Evolutionary conservation across 2,888 invertebrate genomes (phyloP).

Genomic region (Clivina fossor): DNA sequence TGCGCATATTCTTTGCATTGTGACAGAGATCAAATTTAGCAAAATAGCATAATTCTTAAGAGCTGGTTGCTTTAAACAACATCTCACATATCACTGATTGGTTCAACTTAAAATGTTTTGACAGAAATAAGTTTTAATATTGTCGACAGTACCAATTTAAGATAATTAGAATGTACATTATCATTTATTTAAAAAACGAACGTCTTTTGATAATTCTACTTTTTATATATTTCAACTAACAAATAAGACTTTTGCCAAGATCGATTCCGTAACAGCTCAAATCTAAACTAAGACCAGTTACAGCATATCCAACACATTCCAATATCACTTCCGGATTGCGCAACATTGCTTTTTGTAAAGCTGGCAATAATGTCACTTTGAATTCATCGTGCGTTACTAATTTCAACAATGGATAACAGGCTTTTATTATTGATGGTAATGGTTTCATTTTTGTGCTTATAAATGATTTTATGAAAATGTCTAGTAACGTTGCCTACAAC

Average conservation of each 20-base stretch:
- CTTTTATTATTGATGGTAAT: conserved; percentile 65
- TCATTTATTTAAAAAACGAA: too few species aligned
- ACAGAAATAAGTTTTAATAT: too few species aligned
- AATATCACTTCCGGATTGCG: conserved; percentile 91
- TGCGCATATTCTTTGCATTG: too few species aligned
- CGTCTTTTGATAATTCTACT: too few species aligned
- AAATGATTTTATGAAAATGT: conserved; percentile 74
- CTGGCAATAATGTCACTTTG: conserved; percentile 73
- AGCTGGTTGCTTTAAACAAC: too few species aligned
- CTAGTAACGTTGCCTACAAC: conserved; percentile 64
- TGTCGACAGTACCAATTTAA: too few species aligned
- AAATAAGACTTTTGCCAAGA: conserved; percentile 79
- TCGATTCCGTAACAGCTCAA: conserved; percentile 76
- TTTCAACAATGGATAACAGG: conserved; percentile 67
- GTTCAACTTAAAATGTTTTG: too few species aligned
- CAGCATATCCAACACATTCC: conserved; percentile 75
- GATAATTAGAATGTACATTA: too few species aligned
- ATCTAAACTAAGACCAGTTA: conserved; percentile 71
- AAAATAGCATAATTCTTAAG: too few species aligned
- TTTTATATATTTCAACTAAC: conserved; percentile 53
- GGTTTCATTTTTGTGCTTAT: conserved; percentile 78
- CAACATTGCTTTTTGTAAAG: conserved; percentile 87
- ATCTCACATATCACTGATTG: too few species aligned
- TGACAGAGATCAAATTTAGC: too few species aligned
- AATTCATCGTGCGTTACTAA: conserved; percentile 69